These are phyloP conservation scores for Gonocerus acuteangulatus DNA, from an alignment of 2,888 invertebrate genomes.

Conservation along the genomic window DNA sequence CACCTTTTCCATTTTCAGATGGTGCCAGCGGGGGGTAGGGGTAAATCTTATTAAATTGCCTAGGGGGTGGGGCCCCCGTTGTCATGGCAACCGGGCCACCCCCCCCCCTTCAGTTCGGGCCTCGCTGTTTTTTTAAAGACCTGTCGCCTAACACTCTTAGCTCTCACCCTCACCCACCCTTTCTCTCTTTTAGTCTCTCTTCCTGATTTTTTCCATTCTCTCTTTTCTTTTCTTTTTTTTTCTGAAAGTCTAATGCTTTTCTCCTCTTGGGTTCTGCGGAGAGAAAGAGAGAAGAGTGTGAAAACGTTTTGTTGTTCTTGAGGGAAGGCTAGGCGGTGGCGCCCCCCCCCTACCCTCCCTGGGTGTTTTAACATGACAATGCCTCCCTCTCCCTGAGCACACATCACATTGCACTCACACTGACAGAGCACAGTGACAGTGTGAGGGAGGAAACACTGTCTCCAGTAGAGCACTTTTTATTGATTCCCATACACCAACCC, in stretches of 20 bases:
- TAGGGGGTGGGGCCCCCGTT: constrained; percentile 23
- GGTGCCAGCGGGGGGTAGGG: constrained; percentile 29
- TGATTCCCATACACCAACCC: constrained; percentile 21
- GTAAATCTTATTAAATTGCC: constrained; percentile 38
- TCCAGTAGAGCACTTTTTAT: constrained; percentile 25
- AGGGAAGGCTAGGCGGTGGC: constrained; percentile 18
- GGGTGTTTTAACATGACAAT: constrained; percentile 26
- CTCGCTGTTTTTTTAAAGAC: constrained; percentile 26
- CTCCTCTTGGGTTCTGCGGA: constrained; percentile 1
- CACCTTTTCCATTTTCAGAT: constrained; percentile 38
- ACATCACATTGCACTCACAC: not conserved
- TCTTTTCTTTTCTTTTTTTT: constrained; percentile 27
- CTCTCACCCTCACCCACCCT: constrained; percentile 6
- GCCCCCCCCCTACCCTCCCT: constrained; percentile 2
- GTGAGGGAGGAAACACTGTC: constrained; percentile 9
- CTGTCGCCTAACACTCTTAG: constrained; percentile 32
- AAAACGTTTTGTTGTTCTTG: constrained; percentile 29
- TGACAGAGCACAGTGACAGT: not conserved
- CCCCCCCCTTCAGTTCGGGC: constrained; percentile 11
- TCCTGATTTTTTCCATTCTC: constrained; percentile 10
- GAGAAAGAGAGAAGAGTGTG: constrained; percentile 10
- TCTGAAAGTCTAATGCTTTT: constrained; percentile 35
- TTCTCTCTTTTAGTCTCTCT: constrained; percentile 17
- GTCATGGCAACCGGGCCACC: constrained; percentile 26
- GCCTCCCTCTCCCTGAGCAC: constrained; percentile 3